phyloP scores from a whole-genome alignment of 1,140 invertebrate genomes.

The Pachyrhynchus sulphureomaculatus region DNA sequence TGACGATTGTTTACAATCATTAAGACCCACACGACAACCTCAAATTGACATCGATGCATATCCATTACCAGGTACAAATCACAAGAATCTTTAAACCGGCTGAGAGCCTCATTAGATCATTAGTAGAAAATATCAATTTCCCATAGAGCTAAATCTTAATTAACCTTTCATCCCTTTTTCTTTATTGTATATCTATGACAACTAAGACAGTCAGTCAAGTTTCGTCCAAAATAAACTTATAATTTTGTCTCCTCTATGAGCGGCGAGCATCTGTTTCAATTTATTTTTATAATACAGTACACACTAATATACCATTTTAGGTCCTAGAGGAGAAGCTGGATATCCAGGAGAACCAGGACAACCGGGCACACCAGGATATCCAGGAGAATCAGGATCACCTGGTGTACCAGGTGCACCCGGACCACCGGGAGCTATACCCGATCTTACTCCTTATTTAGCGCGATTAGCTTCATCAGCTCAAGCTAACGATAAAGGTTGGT shows the following conservation, averaged over 20 bases:
- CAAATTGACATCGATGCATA: slow-evolving; percentile 7
- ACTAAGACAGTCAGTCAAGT: no score
- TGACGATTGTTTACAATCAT: slow-evolving; percentile 41
- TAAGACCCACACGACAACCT: slow-evolving; percentile 24
- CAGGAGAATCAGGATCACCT: slow-evolving; percentile 64
- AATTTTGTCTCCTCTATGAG: no score
- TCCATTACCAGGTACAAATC: slow-evolving; percentile 15
- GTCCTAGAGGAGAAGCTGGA: slow-evolving; percentile 45
- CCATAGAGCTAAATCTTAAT: no score
- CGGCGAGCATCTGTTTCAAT: no score
- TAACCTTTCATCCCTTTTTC: no score
- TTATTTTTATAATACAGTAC: no score
- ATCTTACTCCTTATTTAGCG: slow-evolving; percentile 67
- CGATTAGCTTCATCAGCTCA: slow-evolving; percentile 65
- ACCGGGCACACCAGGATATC: slow-evolving; percentile 60
- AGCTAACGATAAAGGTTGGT: slow-evolving; percentile 69
- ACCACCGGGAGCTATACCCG: slow-evolving; percentile 69
- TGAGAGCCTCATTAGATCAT: no score
- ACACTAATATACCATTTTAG: no score
- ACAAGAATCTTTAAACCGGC: background rate
- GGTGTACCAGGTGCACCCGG: slow-evolving; percentile 71
- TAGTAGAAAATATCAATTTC: no score
- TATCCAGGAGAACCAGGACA: slow-evolving; percentile 57
- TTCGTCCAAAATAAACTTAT: no score
- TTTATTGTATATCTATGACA: no score